Evolutionary conservation across 1,140 invertebrate species (phyloP).

Genomic region (Acromyrmex heyeri): DNA sequence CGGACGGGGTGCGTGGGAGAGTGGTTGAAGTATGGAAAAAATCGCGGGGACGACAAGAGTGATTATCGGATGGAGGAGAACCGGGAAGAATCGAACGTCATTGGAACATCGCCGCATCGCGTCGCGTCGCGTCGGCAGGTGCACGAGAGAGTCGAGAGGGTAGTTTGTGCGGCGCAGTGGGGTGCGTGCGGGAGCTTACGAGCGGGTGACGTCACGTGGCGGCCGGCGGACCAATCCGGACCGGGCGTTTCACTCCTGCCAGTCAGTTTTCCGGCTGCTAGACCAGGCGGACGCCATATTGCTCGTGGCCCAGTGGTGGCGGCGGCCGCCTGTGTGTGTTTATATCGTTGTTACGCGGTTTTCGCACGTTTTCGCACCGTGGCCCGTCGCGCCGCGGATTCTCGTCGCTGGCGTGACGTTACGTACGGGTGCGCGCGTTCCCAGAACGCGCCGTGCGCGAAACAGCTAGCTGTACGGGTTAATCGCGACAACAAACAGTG

Average conservation of each 20-base stretch:
- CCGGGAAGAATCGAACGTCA: constrained; percentile 22
- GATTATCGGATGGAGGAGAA: constrained; percentile 13
- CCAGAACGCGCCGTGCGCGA: constrained; percentile 51
- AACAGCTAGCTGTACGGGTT: constrained; percentile 48
- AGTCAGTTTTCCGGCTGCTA: too few relatives aligned
- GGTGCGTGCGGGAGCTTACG: constrained; percentile 52
- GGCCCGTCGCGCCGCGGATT: constrained; percentile 71
- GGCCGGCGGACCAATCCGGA: constrained; percentile 81
- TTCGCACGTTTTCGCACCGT: constrained; percentile 73
- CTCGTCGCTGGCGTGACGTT: constrained; percentile 68
- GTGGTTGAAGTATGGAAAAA: not conserved
- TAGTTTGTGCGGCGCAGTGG: constrained; percentile 67
- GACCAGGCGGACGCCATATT: too few relatives aligned
- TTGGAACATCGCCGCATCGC: not conserved
- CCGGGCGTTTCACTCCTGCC: not conserved
- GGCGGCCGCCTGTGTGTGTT: constrained; percentile 79
- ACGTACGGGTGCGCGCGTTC: constrained; percentile 60
- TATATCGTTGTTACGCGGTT: constrained; percentile 69
- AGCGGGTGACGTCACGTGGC: constrained; percentile 65
- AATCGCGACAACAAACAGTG: constrained; percentile 73
- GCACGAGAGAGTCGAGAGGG: constrained; percentile 50
- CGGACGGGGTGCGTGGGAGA: not conserved
- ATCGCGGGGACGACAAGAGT: not conserved
- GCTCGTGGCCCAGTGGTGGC: too few relatives aligned
- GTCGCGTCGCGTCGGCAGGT: constrained; percentile 2